Base-by-base conservation (phyloP, 1,140 invertebrate genomes). In the Galendromus occidentalis region DNA sequence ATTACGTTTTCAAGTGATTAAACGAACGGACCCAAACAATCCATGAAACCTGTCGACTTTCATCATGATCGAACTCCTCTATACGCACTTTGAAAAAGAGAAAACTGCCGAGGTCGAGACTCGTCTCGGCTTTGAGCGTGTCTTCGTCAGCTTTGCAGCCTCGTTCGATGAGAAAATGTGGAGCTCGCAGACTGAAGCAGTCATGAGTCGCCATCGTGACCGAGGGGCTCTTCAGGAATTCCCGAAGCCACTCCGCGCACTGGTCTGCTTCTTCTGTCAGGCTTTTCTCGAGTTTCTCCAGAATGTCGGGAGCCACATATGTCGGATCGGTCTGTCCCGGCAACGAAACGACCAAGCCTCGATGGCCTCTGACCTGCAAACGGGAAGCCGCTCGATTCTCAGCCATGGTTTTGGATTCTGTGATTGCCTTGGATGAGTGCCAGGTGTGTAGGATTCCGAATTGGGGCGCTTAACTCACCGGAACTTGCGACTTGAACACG, bases 321-420 rank as follows among this genome's bases (percentile, higher is more conserved):
- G 51, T 59, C 22, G 51, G 51, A 59, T 59, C 51, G 25, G 51
- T 59, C 25, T 59, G 51, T 17, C 51, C 51, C 25, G 51, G 51
- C 25, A 59, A 9, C 51, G 51, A 33, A 25, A 59, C 51, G 1
- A 59, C 51, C 17, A 59, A 25, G 20, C 51, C 51, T 17, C 51
- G 51, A 22, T 25, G 51, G 25, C 51, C 51, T 22, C 51, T 25
- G 25, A 59, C 51, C 51, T 59, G 9, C 9, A 22, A 59, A 9
- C 12, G 51, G 9, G 33, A 4, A 6, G 4, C 4, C 4, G 9
- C 33, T 39, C 9, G 33, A 39, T 39, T 9, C 33, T 39, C 9
- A 39, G 33, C 33, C 4, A 39, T 4, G 9, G 4, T 6, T 9
- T 4, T 4, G 9, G 9, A 39, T 9, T 39, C 33, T 39, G 9